Evolutionary conservation across 2,888 invertebrate genomes (phyloP).

Genomic region (Drosophila siamana): DNA sequence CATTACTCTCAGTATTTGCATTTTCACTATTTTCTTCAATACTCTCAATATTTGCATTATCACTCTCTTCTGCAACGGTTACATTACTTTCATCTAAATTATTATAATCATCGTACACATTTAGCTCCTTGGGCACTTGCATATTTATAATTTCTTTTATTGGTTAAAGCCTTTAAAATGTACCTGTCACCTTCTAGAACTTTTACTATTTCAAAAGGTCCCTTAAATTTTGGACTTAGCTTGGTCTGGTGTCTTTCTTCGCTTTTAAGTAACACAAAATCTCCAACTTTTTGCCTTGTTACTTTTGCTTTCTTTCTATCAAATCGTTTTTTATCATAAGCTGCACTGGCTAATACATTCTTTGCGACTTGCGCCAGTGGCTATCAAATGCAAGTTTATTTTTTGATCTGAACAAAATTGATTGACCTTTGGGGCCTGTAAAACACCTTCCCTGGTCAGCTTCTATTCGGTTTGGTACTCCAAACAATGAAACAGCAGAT

Average conservation of each 20-base stretch:
- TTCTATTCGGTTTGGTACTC: neutral
- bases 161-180: constrained; percentile 18
- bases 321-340: constrained; percentile 31
- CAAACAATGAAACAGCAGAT: too few species aligned
- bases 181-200: too few species aligned
- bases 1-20: constrained; percentile 7
- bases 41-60: too few species aligned
- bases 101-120: constrained; percentile 8
- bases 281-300: constrained; percentile 20
- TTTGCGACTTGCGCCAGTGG: constrained; percentile 12
- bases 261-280: constrained; percentile 36
- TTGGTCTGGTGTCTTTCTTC: constrained; percentile 32
- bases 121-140: constrained; percentile 31
- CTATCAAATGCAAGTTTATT: constrained; percentile 4
- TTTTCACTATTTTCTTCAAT: constrained; percentile 16
- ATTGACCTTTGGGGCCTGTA: neutral
- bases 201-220: too few species aligned
- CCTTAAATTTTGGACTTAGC: constrained; percentile 18
- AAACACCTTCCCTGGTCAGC: constrained; percentile 2
- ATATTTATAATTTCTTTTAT: constrained; percentile 23
- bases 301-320: constrained; percentile 30
- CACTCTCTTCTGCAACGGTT: too few species aligned
- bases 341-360: constrained; percentile 24
- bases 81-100: constrained; percentile 10
- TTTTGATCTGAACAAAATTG: constrained; percentile 17